These are phyloP conservation scores for Centropus unirufus DNA, from an alignment of 2,113 vertebrate species.

Conservation along the genomic window DNA sequence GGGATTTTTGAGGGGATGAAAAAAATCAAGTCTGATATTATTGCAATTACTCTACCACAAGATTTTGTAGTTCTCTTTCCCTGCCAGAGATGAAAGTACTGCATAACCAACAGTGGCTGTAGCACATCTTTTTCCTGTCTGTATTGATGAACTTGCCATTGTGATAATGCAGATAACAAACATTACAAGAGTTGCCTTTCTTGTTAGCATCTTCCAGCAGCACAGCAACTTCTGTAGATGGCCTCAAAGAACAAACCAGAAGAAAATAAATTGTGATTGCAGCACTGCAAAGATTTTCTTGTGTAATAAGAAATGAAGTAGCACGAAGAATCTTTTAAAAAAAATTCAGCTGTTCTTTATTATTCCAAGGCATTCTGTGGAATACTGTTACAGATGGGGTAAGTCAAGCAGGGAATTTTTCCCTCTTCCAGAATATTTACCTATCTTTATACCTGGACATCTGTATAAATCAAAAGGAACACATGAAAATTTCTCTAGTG, in stretches of 20 bases:
- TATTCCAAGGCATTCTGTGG: not conserved
- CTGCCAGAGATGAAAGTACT: not conserved
- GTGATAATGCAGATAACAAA: constrained; percentile 20
- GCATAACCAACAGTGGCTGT: not conserved
- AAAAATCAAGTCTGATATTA: not conserved
- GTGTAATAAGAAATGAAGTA: not conserved
- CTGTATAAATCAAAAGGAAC: not conserved
- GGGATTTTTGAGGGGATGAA: not conserved
- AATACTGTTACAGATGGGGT: not conserved
- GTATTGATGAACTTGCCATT: constrained; percentile 19
- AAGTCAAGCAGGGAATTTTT: not conserved
- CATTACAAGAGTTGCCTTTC: not conserved
- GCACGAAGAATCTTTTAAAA: not conserved
- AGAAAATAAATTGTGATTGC: constrained; percentile 25
- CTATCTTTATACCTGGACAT: not conserved
- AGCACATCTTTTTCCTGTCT: not conserved
- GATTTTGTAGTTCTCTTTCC: not conserved
- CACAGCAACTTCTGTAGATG: not conserved
- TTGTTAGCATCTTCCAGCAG: constrained; percentile 13
- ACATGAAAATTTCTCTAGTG: not conserved
- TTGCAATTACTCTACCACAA: not conserved
- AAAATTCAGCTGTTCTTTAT: not conserved
- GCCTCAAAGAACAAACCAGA: not conserved
- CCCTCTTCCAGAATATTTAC: not conserved
- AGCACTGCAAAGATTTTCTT: not conserved